Conservation (phyloP, 2,113 vertebrate species). For the Zosterops borbonicus region DNA sequence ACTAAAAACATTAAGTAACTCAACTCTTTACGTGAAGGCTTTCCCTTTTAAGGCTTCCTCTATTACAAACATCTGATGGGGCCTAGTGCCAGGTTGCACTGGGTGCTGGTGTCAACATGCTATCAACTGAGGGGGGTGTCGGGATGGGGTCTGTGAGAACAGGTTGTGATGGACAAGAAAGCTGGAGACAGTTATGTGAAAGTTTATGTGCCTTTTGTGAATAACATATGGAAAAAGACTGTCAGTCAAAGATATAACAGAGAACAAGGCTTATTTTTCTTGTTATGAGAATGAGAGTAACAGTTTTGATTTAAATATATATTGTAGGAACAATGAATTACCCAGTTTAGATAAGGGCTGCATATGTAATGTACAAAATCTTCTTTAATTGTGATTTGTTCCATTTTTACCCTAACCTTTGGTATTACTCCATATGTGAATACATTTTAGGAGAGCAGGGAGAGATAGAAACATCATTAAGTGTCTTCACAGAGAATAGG, state of each 20-base stretch:
- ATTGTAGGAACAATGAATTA: not conserved
- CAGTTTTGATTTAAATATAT: not conserved
- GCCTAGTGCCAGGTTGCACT: not conserved
- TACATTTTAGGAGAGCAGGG: not conserved
- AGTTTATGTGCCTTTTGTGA: not conserved
- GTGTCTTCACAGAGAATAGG: not conserved
- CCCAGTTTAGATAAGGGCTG: not conserved
- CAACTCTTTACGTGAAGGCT: not conserved
- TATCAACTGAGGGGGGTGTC: not conserved
- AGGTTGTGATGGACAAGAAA: not conserved
- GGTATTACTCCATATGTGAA: constrained; percentile 3
- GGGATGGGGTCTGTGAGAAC: not conserved
- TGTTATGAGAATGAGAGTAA: not conserved
- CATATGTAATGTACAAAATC: not conserved
- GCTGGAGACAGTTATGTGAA: not conserved
- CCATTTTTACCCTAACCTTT: not conserved
- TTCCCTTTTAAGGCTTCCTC: not conserved
- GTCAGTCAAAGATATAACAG: not conserved
- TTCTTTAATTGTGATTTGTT: constrained; percentile 22
- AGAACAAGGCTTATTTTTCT: not conserved
- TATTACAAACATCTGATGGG: not conserved
- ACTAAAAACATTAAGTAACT: not conserved
- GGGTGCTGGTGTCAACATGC: not conserved
- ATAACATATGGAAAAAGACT: not conserved
- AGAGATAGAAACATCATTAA: not conserved